Conservation (phyloP, 2,888 invertebrate genomes). For the Athripsodes cinereus region DNA sequence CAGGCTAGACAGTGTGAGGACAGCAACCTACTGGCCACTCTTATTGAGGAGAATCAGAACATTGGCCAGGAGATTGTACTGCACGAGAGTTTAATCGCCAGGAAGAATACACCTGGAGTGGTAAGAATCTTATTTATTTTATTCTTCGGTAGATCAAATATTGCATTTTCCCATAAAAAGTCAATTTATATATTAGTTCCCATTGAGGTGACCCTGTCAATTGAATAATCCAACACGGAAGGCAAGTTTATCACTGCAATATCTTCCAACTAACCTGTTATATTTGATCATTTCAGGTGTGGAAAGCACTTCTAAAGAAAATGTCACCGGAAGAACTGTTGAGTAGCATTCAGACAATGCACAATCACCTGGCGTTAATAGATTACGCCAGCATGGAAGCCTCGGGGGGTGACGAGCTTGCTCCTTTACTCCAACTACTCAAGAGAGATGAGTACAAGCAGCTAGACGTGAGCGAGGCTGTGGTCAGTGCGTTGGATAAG, state of each 20-base stretch:
- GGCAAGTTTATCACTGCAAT: not conserved
- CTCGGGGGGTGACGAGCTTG: not conserved
- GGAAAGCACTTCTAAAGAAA: slow-evolving; percentile 16
- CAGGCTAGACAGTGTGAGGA: slow-evolving; percentile 44
- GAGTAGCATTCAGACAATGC: slow-evolving; percentile 13
- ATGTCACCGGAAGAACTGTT: slow-evolving; percentile 11
- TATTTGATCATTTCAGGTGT: slow-evolving; percentile 16
- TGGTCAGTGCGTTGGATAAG: not conserved
- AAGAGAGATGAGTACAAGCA: not conserved
- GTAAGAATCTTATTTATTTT: too few relatives aligned
- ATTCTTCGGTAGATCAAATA: too few relatives aligned
- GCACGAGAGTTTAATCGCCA: not conserved
- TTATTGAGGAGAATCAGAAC: slow-evolving; percentile 44
- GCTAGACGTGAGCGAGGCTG: not conserved
- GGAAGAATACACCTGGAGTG: not conserved
- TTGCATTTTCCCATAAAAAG: too few relatives aligned
- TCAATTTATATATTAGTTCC: too few relatives aligned
- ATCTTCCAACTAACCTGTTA: not conserved
- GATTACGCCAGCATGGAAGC: not conserved
- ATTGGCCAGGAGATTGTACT: slow-evolving; percentile 59
- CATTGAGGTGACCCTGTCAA: too few relatives aligned
- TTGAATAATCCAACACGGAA: too few relatives aligned
- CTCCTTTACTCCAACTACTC: not conserved
- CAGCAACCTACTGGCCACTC: slow-evolving; percentile 42
- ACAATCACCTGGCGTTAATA: slow-evolving; percentile 13